Base-by-base conservation (phyloP, 2,888 invertebrate species). In the Neoscelio sp. region DNA sequence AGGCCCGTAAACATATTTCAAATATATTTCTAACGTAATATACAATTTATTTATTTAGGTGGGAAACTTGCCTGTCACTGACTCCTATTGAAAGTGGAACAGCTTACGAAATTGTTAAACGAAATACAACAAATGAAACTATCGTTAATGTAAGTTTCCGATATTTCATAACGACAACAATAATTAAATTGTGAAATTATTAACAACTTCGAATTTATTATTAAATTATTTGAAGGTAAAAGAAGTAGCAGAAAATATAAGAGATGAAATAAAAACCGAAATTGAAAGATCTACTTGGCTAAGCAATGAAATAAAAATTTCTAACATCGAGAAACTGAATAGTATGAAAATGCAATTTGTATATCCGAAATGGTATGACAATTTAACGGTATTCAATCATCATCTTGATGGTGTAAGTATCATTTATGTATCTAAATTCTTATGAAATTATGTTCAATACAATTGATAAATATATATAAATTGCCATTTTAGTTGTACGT, bases 201-300 rank as follows among this genome's bases (percentile, higher is more conserved):
- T 28, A 8, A 28, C 10, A 5, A 7, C 1, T 46, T 26, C 4
- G 10, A 12, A 10, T 6, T 46, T 8, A 44, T 44, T 1, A 26
- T 2, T 5, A 2, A 35, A 35, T 50, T 40, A 35, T 6, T 28
- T 52, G 12, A 7, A 82, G 82, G 52, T 56, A 0, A 10, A 26
- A 17, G 56, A 79, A 2, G 65, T 80, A 4, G 52, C 58, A 5
- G 64, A 60, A 17, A 65, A 82, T 38, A 62, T 81, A 12, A 54
- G 78, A 10, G 18, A 52, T 2, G 70, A 78, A 40, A 46, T 82
- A 18, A 56, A 62, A 18, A 54, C 26, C n/a, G 73, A 78, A 2
- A 70, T 81, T 10, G 54, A 68, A 58, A 42, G 30, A 3, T 75
- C 82, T 5, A 38, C 7, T 40, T 82, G 80, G 82, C 4, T 82